Evolutionary conservation across 2,888 invertebrate genomes (phyloP).

Genomic region (Bembecia ichneumoniformis): DNA sequence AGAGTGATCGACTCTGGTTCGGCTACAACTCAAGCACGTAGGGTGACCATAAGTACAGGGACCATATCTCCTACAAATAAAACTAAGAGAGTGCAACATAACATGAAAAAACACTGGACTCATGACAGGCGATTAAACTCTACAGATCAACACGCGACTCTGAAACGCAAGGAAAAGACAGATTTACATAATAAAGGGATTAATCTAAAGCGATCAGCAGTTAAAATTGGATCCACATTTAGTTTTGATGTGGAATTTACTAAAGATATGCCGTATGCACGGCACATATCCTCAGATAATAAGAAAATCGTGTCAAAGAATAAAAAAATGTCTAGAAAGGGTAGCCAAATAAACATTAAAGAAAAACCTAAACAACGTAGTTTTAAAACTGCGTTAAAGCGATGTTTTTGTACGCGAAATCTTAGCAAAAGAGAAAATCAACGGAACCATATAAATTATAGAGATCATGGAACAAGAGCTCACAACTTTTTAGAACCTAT

Average conservation of each 20-base stretch:
- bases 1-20: not conserved
- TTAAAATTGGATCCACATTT: slow-evolving; percentile 22
- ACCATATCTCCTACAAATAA: not conserved
- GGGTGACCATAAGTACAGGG: not conserved
- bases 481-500: not conserved
- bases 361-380: too few species aligned
- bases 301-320: too few species aligned
- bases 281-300: too few species aligned
- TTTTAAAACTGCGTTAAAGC: not conserved
- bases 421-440: not conserved
- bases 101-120: too few species aligned
- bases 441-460: not conserved
- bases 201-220: slow-evolving; percentile 20
- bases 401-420: not conserved
- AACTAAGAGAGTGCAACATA: not conserved
- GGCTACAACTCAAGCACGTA: not conserved
- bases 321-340: too few species aligned
- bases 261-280: not conserved
- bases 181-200: too few species aligned
- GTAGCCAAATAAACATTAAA: too few species aligned
- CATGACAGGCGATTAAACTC: not conserved
- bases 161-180: slow-evolving; percentile 14
- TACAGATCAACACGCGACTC: slow-evolving; percentile 15
- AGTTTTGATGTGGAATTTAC: slow-evolving; percentile 17
- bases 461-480: not conserved